phyloP scores from a whole-genome alignment of 2,888 invertebrate genomes.

The Hyalella azteca region DNA sequence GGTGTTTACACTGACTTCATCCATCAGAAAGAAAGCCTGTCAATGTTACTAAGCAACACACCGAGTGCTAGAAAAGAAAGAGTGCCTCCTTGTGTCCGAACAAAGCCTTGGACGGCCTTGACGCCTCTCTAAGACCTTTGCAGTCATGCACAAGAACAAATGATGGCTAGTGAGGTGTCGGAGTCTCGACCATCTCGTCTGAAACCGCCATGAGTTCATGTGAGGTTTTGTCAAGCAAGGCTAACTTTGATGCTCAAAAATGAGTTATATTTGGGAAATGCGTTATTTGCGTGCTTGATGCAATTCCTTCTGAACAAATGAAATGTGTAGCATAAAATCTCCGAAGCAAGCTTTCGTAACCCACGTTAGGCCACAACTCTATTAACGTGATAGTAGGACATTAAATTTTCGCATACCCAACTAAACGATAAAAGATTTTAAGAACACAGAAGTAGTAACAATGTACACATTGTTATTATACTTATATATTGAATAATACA shows the following conservation, averaged over 20 bases:
- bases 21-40: conserved; percentile 29
- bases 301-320: too few relatives aligned
- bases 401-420: too few relatives aligned
- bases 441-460: too few relatives aligned
- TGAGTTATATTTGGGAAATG: background rate
- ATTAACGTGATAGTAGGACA: too few relatives aligned
- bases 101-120: conserved; percentile 25
- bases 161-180: background rate
- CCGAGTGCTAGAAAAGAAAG: background rate
- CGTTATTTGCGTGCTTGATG: background rate
- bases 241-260: background rate
- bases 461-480: too few relatives aligned
- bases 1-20: conserved; percentile 31
- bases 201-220: background rate
- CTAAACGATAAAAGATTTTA: too few relatives aligned
- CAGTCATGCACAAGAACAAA: conserved; percentile 27
- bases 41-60: conserved; percentile 30
- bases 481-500: too few relatives aligned
- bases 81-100: conserved; percentile 8
- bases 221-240: background rate
- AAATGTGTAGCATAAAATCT: background rate
- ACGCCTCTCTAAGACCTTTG: background rate
- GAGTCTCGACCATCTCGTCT: background rate
- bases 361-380: too few relatives aligned
- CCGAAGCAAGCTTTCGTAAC: too few relatives aligned